Conservation (phyloP, 2,888 invertebrate genomes). For the Anticlea derivata region DNA sequence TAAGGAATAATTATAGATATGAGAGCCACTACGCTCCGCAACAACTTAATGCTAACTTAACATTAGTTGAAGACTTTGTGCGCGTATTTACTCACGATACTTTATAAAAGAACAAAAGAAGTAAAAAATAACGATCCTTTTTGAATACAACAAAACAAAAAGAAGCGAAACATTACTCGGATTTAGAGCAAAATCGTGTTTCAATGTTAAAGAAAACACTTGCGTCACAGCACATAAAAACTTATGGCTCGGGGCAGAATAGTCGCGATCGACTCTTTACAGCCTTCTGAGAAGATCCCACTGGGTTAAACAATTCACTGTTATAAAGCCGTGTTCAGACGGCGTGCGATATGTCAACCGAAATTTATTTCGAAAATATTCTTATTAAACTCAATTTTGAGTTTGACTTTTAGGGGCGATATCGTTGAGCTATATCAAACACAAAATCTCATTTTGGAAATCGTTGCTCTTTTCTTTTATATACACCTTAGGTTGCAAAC, state of each 20-base stretch:
- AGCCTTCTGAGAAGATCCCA: conserved; percentile 44
- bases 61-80: too few relatives aligned
- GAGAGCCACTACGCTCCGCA: too few relatives aligned
- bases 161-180: conserved; percentile 45
- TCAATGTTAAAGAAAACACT: conserved; percentile 50
- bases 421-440: too few relatives aligned
- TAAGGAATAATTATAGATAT: too few relatives aligned
- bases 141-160: conserved; percentile 39
- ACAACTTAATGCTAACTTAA: too few relatives aligned
- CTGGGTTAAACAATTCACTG: conserved; percentile 58
- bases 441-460: too few relatives aligned
- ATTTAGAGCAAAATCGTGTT: conserved; percentile 42
- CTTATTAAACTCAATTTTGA: too few relatives aligned
- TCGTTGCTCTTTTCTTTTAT: too few relatives aligned
- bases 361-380: too few relatives aligned
- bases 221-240: conserved; percentile 60
- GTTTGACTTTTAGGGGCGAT: too few relatives aligned
- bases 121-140: conserved; percentile 32
- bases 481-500: too few relatives aligned
- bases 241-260: conserved; percentile 38
- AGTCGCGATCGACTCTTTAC: conserved; percentile 30
- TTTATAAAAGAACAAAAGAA: conserved; percentile 12
- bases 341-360: too few relatives aligned
- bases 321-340: conserved; percentile 35
- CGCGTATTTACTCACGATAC: background rate